Evolutionary conservation across 2,797 vertebrate genomes (phyloP), one percentile per base, ranked within the genome.

Genomic region (Vultur gryphus): DNA sequence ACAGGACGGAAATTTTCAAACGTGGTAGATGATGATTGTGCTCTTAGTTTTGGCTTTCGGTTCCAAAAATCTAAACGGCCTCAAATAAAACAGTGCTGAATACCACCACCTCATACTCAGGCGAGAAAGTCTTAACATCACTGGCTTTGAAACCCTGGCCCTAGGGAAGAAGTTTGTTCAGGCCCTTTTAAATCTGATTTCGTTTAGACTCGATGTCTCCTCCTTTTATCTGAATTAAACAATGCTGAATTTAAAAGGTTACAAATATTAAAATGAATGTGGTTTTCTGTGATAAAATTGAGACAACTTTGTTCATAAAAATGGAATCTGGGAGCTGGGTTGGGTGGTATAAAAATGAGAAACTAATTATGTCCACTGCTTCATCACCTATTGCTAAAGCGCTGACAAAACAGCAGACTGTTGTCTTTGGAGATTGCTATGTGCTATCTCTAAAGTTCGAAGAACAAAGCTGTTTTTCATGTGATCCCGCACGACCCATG

Each of bases 201-300:
- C 16, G 28, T 64, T 82, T 65, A 90, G 78, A 83, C 88, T 89
- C 0, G 0, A 11, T 43, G 93, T 87, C 89, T 89, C 71, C 81
- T 83, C 14, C 55, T 85, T 91, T 95, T 85, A 80, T 89, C 89
- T 89, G 75, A 93, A 61, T 84, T 64, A 89, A 95, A 85, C 16
- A 87, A 51, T 1, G 4, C 61, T 24, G 46, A 71, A 89, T 39
- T 69, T 84, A 29, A 72, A 78, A 91, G 79, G 58, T 84, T 81
- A 72, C 66, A 82, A 87, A 87, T 94, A 90, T 76, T 79, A 62
- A 87, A 91, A 91, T 62, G 15, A 67, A 57, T 54, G 75, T 78
- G 52, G 48, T 51, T 92, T 93, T 85, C 81, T 49, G 1, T 39
- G 82, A 93, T 87, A 92, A 89, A 71, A 54, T 17, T 52, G 37